Conservation (phyloP, 2,797 vertebrate genomes). For the Phaenicophaeus curvirostris region DNA sequence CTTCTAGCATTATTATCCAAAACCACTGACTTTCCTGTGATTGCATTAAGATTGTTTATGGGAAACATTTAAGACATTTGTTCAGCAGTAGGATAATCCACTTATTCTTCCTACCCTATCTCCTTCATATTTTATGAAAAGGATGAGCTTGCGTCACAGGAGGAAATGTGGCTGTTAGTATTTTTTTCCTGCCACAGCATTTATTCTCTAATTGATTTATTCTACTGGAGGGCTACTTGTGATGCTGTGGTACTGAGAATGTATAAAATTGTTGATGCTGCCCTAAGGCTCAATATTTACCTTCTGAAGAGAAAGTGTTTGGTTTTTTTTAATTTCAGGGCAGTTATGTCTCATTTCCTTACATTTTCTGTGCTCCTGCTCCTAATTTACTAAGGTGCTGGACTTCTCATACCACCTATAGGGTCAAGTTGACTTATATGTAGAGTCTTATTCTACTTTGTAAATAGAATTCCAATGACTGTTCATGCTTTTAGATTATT, state of each 20-base stretch:
- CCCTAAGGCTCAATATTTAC: background rate
- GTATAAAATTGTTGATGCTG: background rate
- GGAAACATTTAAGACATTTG: background rate
- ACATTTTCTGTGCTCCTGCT: background rate
- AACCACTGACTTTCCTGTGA: background rate
- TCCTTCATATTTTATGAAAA: background rate
- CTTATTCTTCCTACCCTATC: background rate
- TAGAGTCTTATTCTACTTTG: background rate
- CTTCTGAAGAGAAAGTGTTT: background rate
- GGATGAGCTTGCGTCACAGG: background rate
- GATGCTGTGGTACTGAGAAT: background rate
- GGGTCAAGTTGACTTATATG: background rate
- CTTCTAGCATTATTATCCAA: background rate
- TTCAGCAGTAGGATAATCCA: background rate
- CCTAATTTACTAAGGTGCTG: background rate
- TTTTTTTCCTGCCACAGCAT: background rate
- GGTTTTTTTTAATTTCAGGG: background rate
- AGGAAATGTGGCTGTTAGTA: background rate
- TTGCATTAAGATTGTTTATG: background rate
- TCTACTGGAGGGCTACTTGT: conserved; percentile 1
- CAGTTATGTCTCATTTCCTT: background rate
- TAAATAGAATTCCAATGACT: background rate
- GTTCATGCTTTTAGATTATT: background rate
- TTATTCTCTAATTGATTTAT: conserved; percentile 20
- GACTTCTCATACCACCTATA: background rate